Evolutionary conservation across 1,140 invertebrate species (phyloP).

Genomic region (Oryzaephilus surinamensis): DNA sequence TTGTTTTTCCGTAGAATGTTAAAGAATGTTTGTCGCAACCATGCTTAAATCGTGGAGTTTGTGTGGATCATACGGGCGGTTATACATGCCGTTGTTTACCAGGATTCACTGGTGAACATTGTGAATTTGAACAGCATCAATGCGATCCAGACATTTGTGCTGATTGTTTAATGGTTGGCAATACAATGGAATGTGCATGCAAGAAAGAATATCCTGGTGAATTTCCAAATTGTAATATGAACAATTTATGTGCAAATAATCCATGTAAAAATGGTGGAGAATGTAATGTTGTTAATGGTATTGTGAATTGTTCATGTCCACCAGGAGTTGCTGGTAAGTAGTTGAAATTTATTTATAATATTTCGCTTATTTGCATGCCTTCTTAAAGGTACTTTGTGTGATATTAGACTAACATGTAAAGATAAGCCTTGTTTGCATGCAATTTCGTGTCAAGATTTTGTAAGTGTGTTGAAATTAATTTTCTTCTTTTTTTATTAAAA

Average conservation of each 20-base stretch:
- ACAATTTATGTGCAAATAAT: conserved; percentile 47
- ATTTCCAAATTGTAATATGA: conserved; percentile 51
- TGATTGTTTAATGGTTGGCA: conserved; percentile 41
- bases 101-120: conserved; percentile 49
- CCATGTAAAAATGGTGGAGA: conserved; percentile 54
- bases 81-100: conserved; percentile 43
- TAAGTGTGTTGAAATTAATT: conserved; percentile 37
- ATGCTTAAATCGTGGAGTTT: conserved; percentile 55
- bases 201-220: conserved; percentile 52
- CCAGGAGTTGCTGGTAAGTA: conserved; percentile 56
- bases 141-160: conserved; percentile 43
- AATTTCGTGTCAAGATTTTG: conserved; percentile 46
- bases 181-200: conserved; percentile 52
- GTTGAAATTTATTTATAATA: not conserved
- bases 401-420: conserved; percentile 36
- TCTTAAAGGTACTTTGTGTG: conserved; percentile 44
- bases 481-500: not conserved
- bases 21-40: conserved; percentile 57
- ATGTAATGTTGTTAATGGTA: conserved; percentile 50
- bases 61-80: conserved; percentile 41
- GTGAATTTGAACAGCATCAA: conserved; percentile 41
- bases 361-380: not conserved
- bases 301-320: conserved; percentile 57
- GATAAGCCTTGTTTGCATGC: conserved; percentile 47
- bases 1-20: conserved; percentile 35